Conservation (phyloP, 2,888 invertebrate genomes). For the Megamerina dolium region DNA sequence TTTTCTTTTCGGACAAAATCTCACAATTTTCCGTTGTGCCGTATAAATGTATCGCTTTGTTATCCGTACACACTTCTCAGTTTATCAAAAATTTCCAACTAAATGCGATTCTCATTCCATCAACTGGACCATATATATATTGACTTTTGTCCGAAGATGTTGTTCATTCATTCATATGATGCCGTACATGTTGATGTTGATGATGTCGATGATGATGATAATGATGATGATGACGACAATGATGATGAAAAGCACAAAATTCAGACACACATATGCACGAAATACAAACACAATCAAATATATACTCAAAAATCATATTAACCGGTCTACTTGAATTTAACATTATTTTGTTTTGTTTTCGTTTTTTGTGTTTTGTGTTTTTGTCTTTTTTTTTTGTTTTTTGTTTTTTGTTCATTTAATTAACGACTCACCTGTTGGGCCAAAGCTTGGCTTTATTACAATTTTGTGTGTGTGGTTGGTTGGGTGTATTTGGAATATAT, state of each 20-base stretch:
- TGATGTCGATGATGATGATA: too few relatives aligned
- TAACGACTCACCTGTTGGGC: not conserved
- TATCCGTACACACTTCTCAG: slow-evolving; percentile 29
- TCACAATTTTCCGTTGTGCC: too few relatives aligned
- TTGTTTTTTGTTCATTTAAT: not conserved
- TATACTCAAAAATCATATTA: slow-evolving; percentile 17
- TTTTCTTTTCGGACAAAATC: too few relatives aligned
- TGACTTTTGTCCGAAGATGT: slow-evolving; percentile 18
- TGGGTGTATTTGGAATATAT: not conserved
- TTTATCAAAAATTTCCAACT: slow-evolving; percentile 37
- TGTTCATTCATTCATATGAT: too few relatives aligned
- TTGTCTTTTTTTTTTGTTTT: not conserved
- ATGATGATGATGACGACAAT: too few relatives aligned
- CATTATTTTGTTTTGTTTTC: slow-evolving; percentile 23
- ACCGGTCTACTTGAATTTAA: slow-evolving; percentile 26
- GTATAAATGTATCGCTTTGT: too few relatives aligned
- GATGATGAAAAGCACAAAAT: too few relatives aligned
- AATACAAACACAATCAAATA: too few relatives aligned
- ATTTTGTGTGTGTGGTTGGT: too few relatives aligned
- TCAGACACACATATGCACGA: too few relatives aligned
- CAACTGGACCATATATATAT: slow-evolving; percentile 38
- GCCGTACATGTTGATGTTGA: too few relatives aligned
- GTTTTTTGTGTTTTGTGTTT: slow-evolving; percentile 5
- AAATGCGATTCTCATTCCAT: slow-evolving; percentile 32
- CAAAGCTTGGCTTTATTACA: not conserved